A percentile compares a stretch with the other conserved stretches of the same genome.
phyloP scores from a whole-genome alignment of 30 jellyfish, hydroid and myxozoan genomes.

The Aurelia aurita complex sp. Pacific region DNA sequence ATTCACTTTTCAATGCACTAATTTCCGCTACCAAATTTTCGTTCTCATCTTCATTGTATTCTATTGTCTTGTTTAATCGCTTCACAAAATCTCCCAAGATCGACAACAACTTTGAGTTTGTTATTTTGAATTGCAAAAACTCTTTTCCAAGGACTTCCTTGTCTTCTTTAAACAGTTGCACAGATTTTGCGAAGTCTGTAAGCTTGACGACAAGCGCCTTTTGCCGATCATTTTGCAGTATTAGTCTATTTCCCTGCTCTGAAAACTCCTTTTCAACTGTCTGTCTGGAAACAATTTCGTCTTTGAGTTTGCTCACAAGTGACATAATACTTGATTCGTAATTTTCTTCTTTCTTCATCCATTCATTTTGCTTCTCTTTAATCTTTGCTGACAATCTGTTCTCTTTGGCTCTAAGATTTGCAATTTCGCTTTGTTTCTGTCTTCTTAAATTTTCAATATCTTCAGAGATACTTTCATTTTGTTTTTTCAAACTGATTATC shows the following conservation, averaged over 20 bases:
- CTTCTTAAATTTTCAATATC: slow-evolving; percentile 1
- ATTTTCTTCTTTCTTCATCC: slow-evolving; percentile 46
- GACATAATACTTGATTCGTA: slow-evolving; percentile 53
- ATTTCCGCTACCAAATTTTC: neutral
- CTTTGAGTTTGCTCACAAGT: slow-evolving; percentile 46
- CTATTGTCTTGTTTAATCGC: slow-evolving; percentile 31
- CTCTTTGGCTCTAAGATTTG: slow-evolving; percentile 60
- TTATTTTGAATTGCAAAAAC: slow-evolving; percentile 19
- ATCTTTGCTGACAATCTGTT: slow-evolving; percentile 27
- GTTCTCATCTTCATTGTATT: slow-evolving; percentile 8
- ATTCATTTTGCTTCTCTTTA: slow-evolving; percentile 44
- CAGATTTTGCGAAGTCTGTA: neutral
- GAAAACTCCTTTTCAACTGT: slow-evolving; percentile 5
- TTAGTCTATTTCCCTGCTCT: slow-evolving; percentile 3
- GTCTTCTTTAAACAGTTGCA: slow-evolving; percentile 17
- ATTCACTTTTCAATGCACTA: slow-evolving; percentile 10
- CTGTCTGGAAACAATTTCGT: slow-evolving; percentile 44
- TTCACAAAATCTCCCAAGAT: slow-evolving; percentile 24
- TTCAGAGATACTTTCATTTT: neutral
- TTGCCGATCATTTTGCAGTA: neutral
- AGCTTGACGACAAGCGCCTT: neutral
- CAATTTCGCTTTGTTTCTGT: slow-evolving; percentile 27
- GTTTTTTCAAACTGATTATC: neutral
- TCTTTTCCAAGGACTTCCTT: slow-evolving; percentile 17
- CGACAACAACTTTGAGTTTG: slow-evolving; percentile 10